Conservation (phyloP, 2,888 invertebrate species). For the Drosophila tanythrix region DNA sequence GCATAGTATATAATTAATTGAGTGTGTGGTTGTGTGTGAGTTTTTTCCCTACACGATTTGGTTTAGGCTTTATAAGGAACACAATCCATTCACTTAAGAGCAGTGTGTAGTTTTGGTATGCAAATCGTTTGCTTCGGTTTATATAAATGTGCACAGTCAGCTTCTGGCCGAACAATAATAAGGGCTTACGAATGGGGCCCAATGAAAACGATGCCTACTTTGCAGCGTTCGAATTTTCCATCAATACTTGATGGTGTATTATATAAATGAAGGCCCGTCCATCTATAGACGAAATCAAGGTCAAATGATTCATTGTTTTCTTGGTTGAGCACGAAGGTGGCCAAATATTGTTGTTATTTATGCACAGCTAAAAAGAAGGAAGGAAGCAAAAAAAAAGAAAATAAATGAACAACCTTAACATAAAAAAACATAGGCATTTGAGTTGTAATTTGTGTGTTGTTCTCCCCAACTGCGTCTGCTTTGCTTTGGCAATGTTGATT, state of each 20-base stretch:
- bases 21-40: not conserved
- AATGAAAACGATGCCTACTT: conserved; percentile 24
- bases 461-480: not conserved
- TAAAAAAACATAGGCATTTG: conserved; percentile 20
- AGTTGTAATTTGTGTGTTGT: conserved; percentile 29
- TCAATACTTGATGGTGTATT: conserved; percentile 4
- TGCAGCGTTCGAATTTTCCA: conserved; percentile 3
- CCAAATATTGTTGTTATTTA: conserved; percentile 36
- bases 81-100: conserved; percentile 10
- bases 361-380: conserved; percentile 2
- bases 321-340: not conserved
- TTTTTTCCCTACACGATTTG: conserved; percentile 43
- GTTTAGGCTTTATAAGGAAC: conserved; percentile 13
- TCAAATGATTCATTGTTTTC: conserved; percentile 29
- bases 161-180: not conserved
- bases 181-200: not conserved
- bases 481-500: conserved; percentile 6
- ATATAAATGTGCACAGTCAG: not conserved
- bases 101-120: not conserved
- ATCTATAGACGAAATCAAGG: conserved; percentile 34
- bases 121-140: not conserved
- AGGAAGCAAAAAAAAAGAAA: not conserved
- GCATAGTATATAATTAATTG: not conserved
- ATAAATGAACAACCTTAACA: conserved; percentile 1
- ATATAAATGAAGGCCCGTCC: conserved; percentile 8